Percentiles rank a stretch among this genome's conserved stretches.
These are phyloP conservation scores for Hemiscyllium ocellatum DNA, from an alignment of 2,113 vertebrate species.

Conservation along the genomic window DNA sequence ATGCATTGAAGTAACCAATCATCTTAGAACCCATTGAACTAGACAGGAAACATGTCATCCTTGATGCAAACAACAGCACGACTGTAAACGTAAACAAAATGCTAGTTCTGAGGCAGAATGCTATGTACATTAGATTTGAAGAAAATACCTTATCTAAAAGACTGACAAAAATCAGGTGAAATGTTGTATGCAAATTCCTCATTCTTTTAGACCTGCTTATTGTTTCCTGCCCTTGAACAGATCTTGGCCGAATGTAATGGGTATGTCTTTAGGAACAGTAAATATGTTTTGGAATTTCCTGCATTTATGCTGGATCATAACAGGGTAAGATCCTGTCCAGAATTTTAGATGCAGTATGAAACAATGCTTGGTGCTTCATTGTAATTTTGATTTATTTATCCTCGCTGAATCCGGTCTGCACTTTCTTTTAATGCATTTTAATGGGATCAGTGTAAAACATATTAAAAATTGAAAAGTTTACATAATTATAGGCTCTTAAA, in stretches of 20 bases:
- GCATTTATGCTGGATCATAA: not conserved
- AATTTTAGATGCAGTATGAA: not conserved
- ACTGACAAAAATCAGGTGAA: not conserved
- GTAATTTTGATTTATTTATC: not conserved
- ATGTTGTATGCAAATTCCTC: not conserved
- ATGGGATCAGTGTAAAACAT: not conserved
- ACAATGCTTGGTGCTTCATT: not conserved
- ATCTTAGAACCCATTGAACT: not conserved
- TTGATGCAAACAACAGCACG: not conserved
- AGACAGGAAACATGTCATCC: not conserved
- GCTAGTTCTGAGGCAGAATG: no score
- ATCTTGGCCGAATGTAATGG: not conserved
- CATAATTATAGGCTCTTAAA: not conserved
- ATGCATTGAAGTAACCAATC: not conserved
- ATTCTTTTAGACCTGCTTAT: not conserved
- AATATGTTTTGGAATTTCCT: not conserved
- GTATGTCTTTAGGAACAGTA: not conserved
- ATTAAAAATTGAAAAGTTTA: not conserved
- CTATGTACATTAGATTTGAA: not conserved
- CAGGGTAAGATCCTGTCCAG: not conserved
- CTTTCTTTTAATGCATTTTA: not conserved
- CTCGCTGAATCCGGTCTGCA: not conserved
- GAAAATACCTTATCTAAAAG: not conserved
- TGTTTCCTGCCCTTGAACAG: not conserved
- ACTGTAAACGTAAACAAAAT: not conserved